Percentiles rank a stretch among this genome's conserved stretches.
phyloP scores from a whole-genome alignment of 2,888 invertebrate species.

The Andrena bicolor region DNA sequence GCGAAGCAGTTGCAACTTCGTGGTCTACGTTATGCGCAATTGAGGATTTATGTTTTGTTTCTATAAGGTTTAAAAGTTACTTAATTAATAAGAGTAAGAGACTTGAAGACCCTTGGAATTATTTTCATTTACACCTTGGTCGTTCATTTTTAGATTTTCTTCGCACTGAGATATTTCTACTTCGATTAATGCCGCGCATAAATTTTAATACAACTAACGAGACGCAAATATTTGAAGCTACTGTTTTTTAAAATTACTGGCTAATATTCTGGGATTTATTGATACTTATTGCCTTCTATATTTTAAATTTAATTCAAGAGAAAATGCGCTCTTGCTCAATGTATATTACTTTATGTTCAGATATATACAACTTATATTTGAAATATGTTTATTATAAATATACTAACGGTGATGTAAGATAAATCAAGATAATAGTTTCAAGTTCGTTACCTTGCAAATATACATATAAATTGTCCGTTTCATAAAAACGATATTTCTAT shows the following conservation, averaged over 20 bases:
- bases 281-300: no score
- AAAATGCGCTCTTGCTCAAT: no score
- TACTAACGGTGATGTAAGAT: neutral
- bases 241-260: no score
- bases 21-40: conserved; percentile 89
- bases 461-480: neutral
- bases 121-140: neutral
- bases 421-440: neutral
- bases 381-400: no score
- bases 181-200: no score
- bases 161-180: no score
- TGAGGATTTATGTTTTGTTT: conserved; percentile 94
- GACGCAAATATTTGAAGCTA: no score
- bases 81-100: conserved; percentile 8
- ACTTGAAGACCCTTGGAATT: neutral
- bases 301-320: no score
- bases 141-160: neutral
- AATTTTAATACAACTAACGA: no score
- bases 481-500: neutral
- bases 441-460: neutral
- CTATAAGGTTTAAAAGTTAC: conserved; percentile 86
- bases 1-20: conserved; percentile 68
- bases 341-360: no score
- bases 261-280: no score
- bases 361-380: no score